Evolutionary conservation across 2,888 invertebrate species (phyloP), one percentile per base, ranked within the genome.

Genomic region (Encarsia formosa): DNA sequence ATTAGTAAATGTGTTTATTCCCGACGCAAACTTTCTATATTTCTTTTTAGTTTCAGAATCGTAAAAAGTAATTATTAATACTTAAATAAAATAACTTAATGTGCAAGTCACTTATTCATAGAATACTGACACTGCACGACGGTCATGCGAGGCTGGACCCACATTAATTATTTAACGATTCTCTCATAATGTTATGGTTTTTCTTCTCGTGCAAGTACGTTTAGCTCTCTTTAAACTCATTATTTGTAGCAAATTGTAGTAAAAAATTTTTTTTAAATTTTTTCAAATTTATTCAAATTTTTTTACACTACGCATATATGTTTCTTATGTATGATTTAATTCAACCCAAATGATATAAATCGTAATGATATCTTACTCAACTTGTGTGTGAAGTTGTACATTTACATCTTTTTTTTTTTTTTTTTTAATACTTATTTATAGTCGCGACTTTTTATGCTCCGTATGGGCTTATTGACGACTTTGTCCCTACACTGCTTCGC

Each of bases 61-160:
- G 65, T 69, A 68, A 67, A 69, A 70, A 69, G 70, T 67, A 65
- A 59, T 57, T 69, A 68, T 70, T 67, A 68, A 69, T 70, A 70
- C 69, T 70, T 64, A 65, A 68, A 71, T 70, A 70, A 71, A 71
- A 68, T 71, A 69, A 71, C 69, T 68, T 67, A 65, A 64, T 64
- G 63, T 63, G 67, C 65, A 56, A 44, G 66, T 62, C 67, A 68
- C 70, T 68, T 70, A 73, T 73, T 74, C 73, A 73, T 69, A 68
- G 73, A 73, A 74, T 72, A 73, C 70, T 69, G 66, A 55, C 65
- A 51, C 59, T 62, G 61, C 65, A 64, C 65, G 64, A 65, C 65
- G 64, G 66, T 68, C 65, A 67, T 67, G 69, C 67, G 69, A 69
- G 69, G 69, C 68, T 69, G 63, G 64, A 67, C 64, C 67, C 68